These are phyloP conservation scores for Sesamia nonagrioides DNA, from an alignment of 1,140 invertebrate species.

Conservation along the genomic window DNA sequence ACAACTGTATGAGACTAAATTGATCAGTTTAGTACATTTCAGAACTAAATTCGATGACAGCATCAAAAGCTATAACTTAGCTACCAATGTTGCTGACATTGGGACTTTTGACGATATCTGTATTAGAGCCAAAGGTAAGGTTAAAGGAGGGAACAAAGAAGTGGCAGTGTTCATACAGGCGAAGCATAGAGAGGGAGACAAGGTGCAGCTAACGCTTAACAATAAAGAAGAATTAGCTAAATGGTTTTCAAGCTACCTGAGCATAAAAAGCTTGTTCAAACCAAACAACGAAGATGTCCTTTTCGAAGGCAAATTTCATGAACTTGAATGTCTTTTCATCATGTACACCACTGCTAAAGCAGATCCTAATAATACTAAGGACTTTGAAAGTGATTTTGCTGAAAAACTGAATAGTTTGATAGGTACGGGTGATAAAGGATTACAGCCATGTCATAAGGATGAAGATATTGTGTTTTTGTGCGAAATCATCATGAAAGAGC, in stretches of 20 bases:
- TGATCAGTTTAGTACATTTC: conserved; percentile 12
- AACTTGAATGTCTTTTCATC: neutral
- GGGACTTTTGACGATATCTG: conserved; percentile 35
- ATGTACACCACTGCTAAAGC: conserved; percentile 7
- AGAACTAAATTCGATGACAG: neutral
- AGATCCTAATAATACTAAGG: neutral
- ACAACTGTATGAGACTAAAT: conserved; percentile 31
- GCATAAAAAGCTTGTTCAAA: neutral
- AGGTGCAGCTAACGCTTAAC: neutral
- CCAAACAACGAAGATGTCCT: neutral
- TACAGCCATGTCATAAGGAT: too few relatives aligned
- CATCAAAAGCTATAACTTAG: conserved; percentile 11
- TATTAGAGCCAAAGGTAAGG: neutral
- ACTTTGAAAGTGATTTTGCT: neutral
- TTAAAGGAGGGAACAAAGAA: neutral
- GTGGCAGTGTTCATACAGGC: conserved; percentile 5
- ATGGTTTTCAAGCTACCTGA: neutral
- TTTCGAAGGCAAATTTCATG: neutral
- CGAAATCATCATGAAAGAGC: too few relatives aligned
- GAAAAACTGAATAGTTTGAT: neutral
- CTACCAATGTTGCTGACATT: conserved; percentile 18
- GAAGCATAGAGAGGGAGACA: conserved; percentile 2
- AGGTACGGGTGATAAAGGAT: neutral
- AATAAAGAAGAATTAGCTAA: neutral
- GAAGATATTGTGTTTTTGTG: too few relatives aligned